phyloP scores from a whole-genome alignment of 2,797 vertebrate species.

The Tangara arthus region DNA sequence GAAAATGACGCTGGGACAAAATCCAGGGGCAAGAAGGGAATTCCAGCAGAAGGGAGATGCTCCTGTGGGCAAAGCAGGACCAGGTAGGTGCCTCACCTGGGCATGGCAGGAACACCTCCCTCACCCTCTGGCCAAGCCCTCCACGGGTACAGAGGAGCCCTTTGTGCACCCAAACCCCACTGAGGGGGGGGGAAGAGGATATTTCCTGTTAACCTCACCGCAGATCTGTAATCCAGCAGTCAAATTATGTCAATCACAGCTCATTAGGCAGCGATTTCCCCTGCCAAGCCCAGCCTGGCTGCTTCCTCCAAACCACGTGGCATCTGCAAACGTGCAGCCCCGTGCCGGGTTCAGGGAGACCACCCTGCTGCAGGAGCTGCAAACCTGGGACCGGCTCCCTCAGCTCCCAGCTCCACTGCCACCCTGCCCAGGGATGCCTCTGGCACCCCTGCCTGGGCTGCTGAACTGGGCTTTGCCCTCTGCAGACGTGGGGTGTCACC shows the following conservation, averaged over 20 bases:
- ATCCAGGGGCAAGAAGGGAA: background rate
- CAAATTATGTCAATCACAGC: slow-evolving; percentile 46
- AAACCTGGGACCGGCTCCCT: accelerated
- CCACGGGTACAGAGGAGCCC: background rate
- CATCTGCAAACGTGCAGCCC: background rate
- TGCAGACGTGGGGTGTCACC: accelerated
- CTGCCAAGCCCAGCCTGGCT: slow-evolving; percentile 21
- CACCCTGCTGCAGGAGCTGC: slow-evolving; percentile 22
- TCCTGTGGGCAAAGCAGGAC: background rate
- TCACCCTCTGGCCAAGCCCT: background rate
- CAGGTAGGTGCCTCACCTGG: background rate
- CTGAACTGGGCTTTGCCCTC: background rate
- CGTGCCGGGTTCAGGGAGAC: background rate
- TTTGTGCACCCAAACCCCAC: background rate
- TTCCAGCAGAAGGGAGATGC: accelerated
- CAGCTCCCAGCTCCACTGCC: accelerated
- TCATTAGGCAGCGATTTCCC: slow-evolving; percentile 35
- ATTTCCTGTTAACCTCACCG: slow-evolving; percentile 27
- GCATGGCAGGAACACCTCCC: background rate
- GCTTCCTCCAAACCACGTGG: background rate
- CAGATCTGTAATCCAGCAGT: slow-evolving; percentile 21
- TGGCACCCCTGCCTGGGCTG: accelerated
- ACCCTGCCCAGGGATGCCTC: accelerated
- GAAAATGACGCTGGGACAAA: accelerated
- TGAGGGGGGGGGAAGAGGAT: slow-evolving; percentile 1